Conservation (phyloP, 2,888 invertebrate species). For the Argynnis bischoffii region DNA sequence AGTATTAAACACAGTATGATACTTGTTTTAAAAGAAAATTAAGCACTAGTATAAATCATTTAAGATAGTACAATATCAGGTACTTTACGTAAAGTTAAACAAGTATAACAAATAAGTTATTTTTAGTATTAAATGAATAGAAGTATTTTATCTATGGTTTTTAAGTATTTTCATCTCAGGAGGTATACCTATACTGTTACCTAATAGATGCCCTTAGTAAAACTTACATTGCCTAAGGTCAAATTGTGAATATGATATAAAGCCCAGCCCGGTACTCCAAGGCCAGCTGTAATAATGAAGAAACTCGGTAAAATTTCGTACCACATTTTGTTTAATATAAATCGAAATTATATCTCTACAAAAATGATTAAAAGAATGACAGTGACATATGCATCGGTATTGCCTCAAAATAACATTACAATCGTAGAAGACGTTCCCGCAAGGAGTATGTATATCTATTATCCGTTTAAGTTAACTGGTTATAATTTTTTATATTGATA, state of each 20-base stretch:
- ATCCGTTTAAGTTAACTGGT: no score
- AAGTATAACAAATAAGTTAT: slow-evolving; percentile 2
- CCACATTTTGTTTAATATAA: slow-evolving; percentile 81
- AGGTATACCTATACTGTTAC: slow-evolving; percentile 50
- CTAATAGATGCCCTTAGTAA: slow-evolving; percentile 64
- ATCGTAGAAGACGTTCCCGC: neutral
- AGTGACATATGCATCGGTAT: neutral
- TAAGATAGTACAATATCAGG: neutral
- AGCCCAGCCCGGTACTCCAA: slow-evolving; percentile 84
- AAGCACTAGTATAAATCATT: no score
- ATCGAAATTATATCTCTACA: slow-evolving; percentile 2
- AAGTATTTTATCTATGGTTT: slow-evolving; percentile 23
- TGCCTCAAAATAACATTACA: neutral
- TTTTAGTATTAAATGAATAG: neutral
- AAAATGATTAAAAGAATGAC: slow-evolving; percentile 3
- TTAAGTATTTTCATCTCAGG: neutral
- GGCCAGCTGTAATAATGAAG: slow-evolving; percentile 81
- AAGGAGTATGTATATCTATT: neutral
- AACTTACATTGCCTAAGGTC: slow-evolving; percentile 84
- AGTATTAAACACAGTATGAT: no score
- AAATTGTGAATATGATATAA: slow-evolving; percentile 84
- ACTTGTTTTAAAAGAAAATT: no score
- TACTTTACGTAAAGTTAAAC: neutral
- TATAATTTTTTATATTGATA: neutral
- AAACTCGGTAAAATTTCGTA: slow-evolving; percentile 87